Percentiles rank a stretch among this genome's conserved stretches.
Evolutionary conservation across 1,140 invertebrate genomes (phyloP).

Genomic region (Rhyzopertha dominica): DNA sequence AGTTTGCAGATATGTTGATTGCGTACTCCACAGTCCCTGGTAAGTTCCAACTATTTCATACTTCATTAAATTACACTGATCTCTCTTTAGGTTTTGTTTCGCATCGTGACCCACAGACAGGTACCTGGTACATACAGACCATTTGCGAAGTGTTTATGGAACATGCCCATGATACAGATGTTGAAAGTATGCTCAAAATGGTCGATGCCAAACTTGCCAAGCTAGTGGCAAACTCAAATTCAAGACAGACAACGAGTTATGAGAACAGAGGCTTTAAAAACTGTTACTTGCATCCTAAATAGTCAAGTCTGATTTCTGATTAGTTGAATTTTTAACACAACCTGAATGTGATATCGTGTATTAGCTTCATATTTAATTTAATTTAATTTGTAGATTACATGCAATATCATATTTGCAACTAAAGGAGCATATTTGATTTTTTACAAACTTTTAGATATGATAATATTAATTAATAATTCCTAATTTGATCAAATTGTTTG

Average conservation of each 20-base stretch:
- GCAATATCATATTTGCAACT: too few species aligned
- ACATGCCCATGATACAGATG: conserved; percentile 56
- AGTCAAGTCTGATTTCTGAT: too few species aligned
- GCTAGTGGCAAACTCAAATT: conserved; percentile 27
- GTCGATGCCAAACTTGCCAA: conserved; percentile 52
- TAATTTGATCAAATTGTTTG: too few species aligned
- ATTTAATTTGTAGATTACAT: too few species aligned
- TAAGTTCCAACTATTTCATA: conserved; percentile 11
- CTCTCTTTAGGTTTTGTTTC: conserved; percentile 55
- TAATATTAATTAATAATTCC: too few species aligned
- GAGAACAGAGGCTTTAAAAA: conserved; percentile 57
- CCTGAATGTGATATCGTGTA: too few species aligned
- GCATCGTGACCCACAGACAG: conserved; percentile 56
- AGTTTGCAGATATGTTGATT: conserved; percentile 22
- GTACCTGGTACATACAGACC: conserved; percentile 73
- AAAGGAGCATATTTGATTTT: too few species aligned
- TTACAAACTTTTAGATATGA: too few species aligned
- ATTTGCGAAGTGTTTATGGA: conserved; percentile 70
- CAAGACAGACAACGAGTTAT: conserved; percentile 52
- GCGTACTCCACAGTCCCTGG: conserved; percentile 30
- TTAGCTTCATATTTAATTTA: too few species aligned
- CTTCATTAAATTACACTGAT: not conserved
- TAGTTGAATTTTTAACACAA: not conserved
- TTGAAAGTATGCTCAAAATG: conserved; percentile 61
- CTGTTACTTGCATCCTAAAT: conserved; percentile 55